phyloP scores from a whole-genome alignment of 2,113 vertebrate species.

The Mola mola region DNA sequence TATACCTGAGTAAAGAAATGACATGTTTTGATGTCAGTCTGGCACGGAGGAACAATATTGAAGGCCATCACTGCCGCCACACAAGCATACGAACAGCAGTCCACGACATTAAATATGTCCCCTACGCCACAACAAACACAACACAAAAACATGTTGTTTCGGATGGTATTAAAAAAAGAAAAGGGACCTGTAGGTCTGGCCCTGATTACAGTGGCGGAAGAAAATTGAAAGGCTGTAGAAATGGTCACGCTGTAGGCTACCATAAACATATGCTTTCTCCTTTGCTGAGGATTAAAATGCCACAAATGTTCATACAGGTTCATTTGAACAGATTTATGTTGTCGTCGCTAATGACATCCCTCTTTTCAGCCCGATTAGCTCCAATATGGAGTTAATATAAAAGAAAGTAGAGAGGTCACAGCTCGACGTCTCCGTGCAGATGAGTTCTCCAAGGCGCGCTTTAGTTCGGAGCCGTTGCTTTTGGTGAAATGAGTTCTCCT shows the following conservation, averaged over 20 bases:
- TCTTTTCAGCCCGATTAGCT: conserved; percentile 40
- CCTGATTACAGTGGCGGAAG: conserved; percentile 19
- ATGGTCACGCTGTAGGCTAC: too few species aligned
- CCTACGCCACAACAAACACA: conserved; percentile 50
- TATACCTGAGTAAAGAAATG: conserved; percentile 65
- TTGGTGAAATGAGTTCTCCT: conserved; percentile 26
- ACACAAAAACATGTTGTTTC: conserved; percentile 42
- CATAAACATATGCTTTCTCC: too few species aligned
- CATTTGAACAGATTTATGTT: background rate
- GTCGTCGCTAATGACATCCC: conserved; percentile 21
- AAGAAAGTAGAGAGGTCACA: background rate
- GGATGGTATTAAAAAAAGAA: conserved; percentile 30
- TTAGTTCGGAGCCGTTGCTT: conserved; percentile 3
- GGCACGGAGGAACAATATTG: conserved; percentile 59
- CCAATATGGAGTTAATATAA: conserved; percentile 4
- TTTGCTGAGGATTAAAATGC: conserved; percentile 16
- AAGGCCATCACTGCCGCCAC: conserved; percentile 65
- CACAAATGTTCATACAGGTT: conserved; percentile 15
- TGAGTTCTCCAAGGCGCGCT: conserved; percentile 18
- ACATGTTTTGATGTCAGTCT: conserved; percentile 62
- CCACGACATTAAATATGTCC: conserved; percentile 55
- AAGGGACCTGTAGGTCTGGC: conserved; percentile 24
- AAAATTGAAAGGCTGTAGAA: conserved; percentile 34
- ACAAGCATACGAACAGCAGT: conserved; percentile 45
- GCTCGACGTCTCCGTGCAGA: background rate